Evolutionary conservation across 1,140 invertebrate species (phyloP), one percentile per base, ranked within the genome.

Genomic region (Mercenaria mercenaria): DNA sequence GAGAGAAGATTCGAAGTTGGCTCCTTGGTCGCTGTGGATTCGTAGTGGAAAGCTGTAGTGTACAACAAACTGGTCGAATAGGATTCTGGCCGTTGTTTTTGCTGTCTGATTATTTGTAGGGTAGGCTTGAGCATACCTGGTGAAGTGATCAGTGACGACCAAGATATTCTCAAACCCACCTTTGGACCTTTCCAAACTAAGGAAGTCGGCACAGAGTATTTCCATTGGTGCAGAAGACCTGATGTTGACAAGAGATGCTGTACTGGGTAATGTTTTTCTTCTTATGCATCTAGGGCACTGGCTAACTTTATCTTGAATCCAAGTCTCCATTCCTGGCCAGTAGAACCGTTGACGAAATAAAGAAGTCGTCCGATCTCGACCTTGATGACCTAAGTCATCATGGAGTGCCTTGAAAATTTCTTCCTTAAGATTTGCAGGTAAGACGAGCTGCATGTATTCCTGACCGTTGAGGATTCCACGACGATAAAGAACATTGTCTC

Each of bases 321-420:
- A 64, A 10, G 69, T 26, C 4, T 64, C 47, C 89, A 86, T 86
- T 13, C 47, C 69, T 20, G 82, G 81, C 89, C 89, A 90, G 43
- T 32, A 90, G 37, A 79, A 87, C 26, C 84, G 37, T 59, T 47
- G 23, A n/a, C 52, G 59, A 41, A 69, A 32, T 1, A 87, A 20
- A 1, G n/a, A 20, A 4, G 80, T 37, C 23, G 85, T 88, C 23
- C 59, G 20, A 18, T 89, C 90, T 13, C 76, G 18, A 4, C 77
- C 84, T 23, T 67, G 72, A 29, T 90, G 82, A 34, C 76, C 83
- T 10, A 88, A 23, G 79, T 90, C 89, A 37, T 87, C 69, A 52
- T 83, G 79, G 6, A 82, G 20, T 6, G 77, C 67, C 43, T 74
- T 67, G 15, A 88, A 77, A 26, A 64, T 56, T 37, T 41, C 47